These are phyloP conservation scores for Notospermus geniculatus DNA, from an alignment of 1,140 invertebrate species.

Conservation along the genomic window DNA sequence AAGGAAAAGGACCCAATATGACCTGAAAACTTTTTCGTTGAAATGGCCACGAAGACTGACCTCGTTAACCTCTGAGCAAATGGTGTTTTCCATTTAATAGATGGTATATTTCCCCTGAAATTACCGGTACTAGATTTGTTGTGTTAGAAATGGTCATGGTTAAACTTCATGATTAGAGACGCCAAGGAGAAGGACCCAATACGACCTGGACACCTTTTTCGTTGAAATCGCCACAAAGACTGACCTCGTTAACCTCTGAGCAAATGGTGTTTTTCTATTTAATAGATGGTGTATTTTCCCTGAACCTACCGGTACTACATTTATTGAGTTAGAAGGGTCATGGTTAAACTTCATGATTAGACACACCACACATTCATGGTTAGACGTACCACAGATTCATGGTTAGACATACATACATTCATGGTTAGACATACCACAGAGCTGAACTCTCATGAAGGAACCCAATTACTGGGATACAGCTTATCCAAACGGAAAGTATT, in stretches of 20 bases:
- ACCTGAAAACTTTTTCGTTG: constrained; percentile 38
- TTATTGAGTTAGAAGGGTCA: no score
- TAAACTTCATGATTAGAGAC: constrained; percentile 36
- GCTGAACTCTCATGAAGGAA: no score
- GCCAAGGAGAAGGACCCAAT: constrained; percentile 31
- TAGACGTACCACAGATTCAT: no score
- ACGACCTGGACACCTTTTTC: constrained; percentile 37
- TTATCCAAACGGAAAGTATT: no score
- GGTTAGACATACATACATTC: no score
- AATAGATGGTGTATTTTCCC: constrained; percentile 66
- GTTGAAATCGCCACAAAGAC: constrained; percentile 38
- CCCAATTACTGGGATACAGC: no score
- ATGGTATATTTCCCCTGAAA: constrained; percentile 63
- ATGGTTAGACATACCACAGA: constrained; percentile 39
- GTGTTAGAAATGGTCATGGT: no score
- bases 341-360: no score
- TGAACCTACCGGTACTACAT: no score
- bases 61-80: constrained; percentile 35
- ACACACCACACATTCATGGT: no score
- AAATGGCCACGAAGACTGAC: constrained; percentile 38
- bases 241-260: constrained; percentile 32
- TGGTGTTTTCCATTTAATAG: constrained; percentile 61
- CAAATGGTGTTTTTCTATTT: no score
- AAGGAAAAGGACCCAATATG: constrained; percentile 28
- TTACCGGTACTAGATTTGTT: no score